phyloP scores from a whole-genome alignment of 2,113 vertebrate species.

The Hipposideros armiger region DNA sequence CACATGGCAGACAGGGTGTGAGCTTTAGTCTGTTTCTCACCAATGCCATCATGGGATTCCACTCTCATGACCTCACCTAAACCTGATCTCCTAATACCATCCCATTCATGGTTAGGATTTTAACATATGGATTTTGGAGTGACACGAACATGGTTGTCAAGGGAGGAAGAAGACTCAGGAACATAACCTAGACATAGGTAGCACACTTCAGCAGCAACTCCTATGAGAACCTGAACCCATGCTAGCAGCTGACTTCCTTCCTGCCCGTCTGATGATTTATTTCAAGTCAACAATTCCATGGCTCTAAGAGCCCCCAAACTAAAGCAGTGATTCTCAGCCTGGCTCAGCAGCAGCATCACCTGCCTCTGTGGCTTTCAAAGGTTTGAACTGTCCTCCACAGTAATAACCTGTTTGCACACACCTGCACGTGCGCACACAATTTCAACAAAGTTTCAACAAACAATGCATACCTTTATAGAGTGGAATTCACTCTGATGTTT shows the following conservation, averaged over 20 bases:
- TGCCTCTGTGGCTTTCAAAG: not conserved
- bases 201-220: fast-evolving
- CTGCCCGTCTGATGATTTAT: not conserved
- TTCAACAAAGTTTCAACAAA: not conserved
- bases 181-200: not conserved
- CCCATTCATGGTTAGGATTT: not conserved
- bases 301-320: not conserved
- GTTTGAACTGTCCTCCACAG: not conserved
- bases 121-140: too few species aligned
- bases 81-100: not conserved
- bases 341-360: not conserved
- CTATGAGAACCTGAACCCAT: not conserved
- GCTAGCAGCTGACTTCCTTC: too few species aligned
- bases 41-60: too few species aligned
- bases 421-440: not conserved
- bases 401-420: not conserved
- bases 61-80: not conserved
- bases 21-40: not conserved
- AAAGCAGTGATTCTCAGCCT: not conserved
- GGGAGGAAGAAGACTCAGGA: not conserved
- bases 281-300: not conserved
- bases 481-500: not conserved
- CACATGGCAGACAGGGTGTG: fast-evolving
- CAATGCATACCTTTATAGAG: not conserved
- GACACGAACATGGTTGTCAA: not conserved